Conservation (phyloP, 2,113 vertebrate species). For the Tursiops truncatus region DNA sequence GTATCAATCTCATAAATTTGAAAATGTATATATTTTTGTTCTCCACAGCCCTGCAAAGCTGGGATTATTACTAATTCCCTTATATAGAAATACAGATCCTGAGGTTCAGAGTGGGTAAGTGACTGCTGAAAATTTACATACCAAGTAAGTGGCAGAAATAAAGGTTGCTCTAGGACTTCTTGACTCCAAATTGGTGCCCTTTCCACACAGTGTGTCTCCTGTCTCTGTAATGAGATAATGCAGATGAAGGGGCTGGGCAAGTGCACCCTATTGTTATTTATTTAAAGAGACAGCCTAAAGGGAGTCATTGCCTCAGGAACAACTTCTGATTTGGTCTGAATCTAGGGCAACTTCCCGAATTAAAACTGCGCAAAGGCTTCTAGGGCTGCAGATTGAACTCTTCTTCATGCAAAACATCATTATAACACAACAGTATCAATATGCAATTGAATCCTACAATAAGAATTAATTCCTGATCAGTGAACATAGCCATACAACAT, state of each 20-base stretch:
- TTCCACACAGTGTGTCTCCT: background rate
- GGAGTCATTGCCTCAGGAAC: background rate
- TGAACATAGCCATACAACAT: background rate
- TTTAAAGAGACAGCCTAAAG: slow-evolving; percentile 35
- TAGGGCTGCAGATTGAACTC: background rate
- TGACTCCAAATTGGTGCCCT: background rate
- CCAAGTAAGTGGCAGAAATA: background rate
- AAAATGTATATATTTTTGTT: background rate
- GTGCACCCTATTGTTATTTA: background rate
- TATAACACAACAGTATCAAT: background rate
- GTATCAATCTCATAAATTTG: background rate
- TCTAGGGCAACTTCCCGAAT: slow-evolving; percentile 44
- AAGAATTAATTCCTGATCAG: slow-evolving; percentile 34
- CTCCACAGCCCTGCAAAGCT: background rate
- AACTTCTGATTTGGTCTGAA: slow-evolving; percentile 43
- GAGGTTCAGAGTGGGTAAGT: background rate
- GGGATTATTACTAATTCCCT: background rate
- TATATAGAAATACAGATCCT: slow-evolving; percentile 4
- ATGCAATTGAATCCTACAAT: background rate
- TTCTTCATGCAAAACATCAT: slow-evolving; percentile 12
- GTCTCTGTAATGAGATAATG: background rate
- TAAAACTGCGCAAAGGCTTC: slow-evolving; percentile 32
- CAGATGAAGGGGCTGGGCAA: background rate
- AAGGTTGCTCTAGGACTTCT: background rate
- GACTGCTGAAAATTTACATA: background rate